These are phyloP conservation scores for Eublepharis macularius DNA, from an alignment of 2,113 vertebrate genomes.

Conservation along the genomic window DNA sequence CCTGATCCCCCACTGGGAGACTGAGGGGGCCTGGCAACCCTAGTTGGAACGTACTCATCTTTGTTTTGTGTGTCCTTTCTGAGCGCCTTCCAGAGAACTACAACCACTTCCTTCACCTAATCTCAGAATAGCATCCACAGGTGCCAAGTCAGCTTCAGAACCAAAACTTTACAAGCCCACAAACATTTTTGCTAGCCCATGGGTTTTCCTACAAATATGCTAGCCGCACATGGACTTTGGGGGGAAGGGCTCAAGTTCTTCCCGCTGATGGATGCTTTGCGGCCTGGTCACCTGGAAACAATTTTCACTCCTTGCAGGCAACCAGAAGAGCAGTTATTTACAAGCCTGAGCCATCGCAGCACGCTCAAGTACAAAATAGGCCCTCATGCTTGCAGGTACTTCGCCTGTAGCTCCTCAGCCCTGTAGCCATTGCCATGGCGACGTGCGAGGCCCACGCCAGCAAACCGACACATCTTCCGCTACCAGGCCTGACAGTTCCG, in stretches of 20 bases:
- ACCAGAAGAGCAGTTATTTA: background rate
- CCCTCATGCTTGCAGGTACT: background rate
- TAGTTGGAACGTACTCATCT: background rate
- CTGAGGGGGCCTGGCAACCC: no score
- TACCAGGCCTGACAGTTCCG: background rate
- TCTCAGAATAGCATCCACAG: background rate
- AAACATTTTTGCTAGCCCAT: background rate
- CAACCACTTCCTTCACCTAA: no score
- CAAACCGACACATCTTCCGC: background rate
- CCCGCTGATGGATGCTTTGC: background rate
- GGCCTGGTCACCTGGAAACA: no score
- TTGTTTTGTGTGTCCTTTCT: background rate
- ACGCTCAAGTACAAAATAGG: background rate
- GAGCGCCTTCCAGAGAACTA: background rate
- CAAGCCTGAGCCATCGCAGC: background rate
- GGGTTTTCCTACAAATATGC: no score
- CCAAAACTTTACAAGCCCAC: background rate
- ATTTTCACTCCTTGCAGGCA: background rate
- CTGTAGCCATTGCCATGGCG: background rate
- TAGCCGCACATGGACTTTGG: background rate
- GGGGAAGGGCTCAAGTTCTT: no score
- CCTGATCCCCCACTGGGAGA: no score
- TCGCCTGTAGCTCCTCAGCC: background rate
- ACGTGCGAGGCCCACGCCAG: accelerated
- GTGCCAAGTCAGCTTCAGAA: background rate